Evolutionary conservation across 2,888 invertebrate species (phyloP), one percentile per base, ranked within the genome.

Genomic region (Galerucella nymphaeae): DNA sequence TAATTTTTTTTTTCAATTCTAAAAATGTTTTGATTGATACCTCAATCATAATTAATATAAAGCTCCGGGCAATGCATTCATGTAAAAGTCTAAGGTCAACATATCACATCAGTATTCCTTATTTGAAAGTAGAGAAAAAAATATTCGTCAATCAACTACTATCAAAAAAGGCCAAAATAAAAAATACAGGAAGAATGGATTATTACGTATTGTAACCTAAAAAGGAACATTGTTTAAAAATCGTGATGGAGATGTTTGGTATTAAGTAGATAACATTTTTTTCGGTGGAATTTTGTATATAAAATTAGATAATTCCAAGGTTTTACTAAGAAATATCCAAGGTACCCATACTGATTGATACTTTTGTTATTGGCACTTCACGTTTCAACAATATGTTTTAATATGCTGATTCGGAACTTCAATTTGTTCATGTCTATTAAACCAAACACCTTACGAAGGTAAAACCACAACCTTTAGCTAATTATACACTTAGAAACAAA

Each of bases 171-270:
- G 11, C 20, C 10, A 57, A 57, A 55, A 55, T 4, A 55, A 38
- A 38, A 38, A 38, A 38, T 55, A 57, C 59, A 38, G 38, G 38
- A 59, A 59, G 59, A 59, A 59, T 18, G 9, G 30, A 38, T 53
- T 16, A 38, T 59, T 59, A 59, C 30, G 59, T 59, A 59, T 59
- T 38, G 16, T 16, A 38, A 59, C 59, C 59, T n/a, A 59, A 59
- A 59, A 59, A 9, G 59, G 59, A 59, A 30, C 38, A 59, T 38
- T 53, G 9, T 18, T 38, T 10, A 38, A 59, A 59, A 59, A 6
- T 59, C 59, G 59, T 59, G 59, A 59, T 59, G 30, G 59, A 13
- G 59, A 59, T 59, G 59, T 59, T 59, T 59, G 3, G 30, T n/a
- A 38, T 10, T 38, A n/a, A 10, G 38, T 16, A 38, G 14, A 38